Evolutionary conservation across 2,888 invertebrate species (phyloP), one percentile per base, ranked within the genome.

Genomic region (Lottia scabra): DNA sequence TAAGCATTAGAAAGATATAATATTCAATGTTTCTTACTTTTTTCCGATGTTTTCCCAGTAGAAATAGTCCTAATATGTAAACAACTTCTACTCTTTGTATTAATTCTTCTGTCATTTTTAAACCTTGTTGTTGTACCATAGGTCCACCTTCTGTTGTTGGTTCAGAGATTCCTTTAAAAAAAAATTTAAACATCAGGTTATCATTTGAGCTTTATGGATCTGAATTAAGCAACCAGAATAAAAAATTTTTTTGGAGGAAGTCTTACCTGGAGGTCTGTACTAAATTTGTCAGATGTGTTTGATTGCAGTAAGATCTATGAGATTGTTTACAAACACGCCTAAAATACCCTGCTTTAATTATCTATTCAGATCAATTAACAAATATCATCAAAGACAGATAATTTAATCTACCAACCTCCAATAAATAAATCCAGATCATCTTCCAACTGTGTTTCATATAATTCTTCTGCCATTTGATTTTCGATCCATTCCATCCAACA

Each of bases 401-500:
- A 10, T 1, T 8, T 10, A 38, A 5, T 38, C 10, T 38, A 38
- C 38, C 38, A 38, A 88, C 88, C 88, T 77, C 88, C 88, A 56
- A 87, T 78, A 77, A 87, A 88, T 19, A 86, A 84, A 38, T 87
- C 87, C 68, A 85, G 80, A 72, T 87, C 87, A 77, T 88, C 87
- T 45, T 75, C 76, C 27, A 77, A 76, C 6, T 85, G 85, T 23
- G 79, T 76, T 26, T 87, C 87, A 74, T 84, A 85, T 63, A 85
- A 81, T 71, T 85, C 85, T 64, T 87, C 87, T 38, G 86, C 84
- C 86, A 88, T 85, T 67, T 86, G 84, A 76, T 88, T 87, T 71
- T 90, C 90, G 46, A 90, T 90, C 87, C 90, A 89, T 72, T 87
- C 87, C 87, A 90, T 88, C 90, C 90, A 90, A 74, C 89, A 88